These are phyloP conservation scores for Decapterus maruadsi DNA, from an alignment of 2,797 vertebrate species.

Conservation along the genomic window DNA sequence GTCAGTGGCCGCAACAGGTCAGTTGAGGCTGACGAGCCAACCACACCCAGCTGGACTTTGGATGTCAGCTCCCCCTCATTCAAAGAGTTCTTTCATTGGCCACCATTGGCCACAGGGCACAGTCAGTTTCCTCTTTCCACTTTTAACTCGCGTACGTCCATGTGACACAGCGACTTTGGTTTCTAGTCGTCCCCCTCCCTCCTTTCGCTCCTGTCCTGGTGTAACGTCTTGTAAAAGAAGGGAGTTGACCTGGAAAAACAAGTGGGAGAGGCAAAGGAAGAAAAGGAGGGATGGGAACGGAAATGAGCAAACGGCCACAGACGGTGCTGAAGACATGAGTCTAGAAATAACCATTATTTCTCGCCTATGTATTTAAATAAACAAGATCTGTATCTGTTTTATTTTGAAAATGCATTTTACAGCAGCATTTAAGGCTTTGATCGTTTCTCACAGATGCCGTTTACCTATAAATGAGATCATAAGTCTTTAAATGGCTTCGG, in stretches of 20 bases:
- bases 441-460: constrained; percentile 11
- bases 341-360: constrained; percentile 46
- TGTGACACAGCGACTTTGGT: constrained; percentile 2
- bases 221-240: not conserved
- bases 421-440: constrained; percentile 33
- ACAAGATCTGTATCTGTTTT: constrained; percentile 28
- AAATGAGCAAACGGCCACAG: constrained; percentile 46
- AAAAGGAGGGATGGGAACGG: constrained; percentile 10
- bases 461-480: constrained; percentile 4
- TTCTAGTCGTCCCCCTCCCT: too few species aligned
- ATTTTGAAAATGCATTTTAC: not conserved
- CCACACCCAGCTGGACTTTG: constrained; percentile 52
- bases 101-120: not conserved
- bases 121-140: constrained; percentile 24
- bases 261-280: not conserved
- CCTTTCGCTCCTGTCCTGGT: not conserved
- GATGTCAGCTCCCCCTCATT: constrained; percentile 28
- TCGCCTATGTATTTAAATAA: not conserved
- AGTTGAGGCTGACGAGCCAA: constrained; percentile 12
- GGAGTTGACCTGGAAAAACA: constrained; percentile 7
- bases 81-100: constrained; percentile 32
- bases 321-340: constrained; percentile 4
- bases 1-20: constrained; percentile 23
- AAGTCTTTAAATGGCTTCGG: not conserved
- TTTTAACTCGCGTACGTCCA: constrained; percentile 12